Evolutionary conservation across 2,797 vertebrate genomes (phyloP).

Genomic region (Myoxocephalus aenaeus): DNA sequence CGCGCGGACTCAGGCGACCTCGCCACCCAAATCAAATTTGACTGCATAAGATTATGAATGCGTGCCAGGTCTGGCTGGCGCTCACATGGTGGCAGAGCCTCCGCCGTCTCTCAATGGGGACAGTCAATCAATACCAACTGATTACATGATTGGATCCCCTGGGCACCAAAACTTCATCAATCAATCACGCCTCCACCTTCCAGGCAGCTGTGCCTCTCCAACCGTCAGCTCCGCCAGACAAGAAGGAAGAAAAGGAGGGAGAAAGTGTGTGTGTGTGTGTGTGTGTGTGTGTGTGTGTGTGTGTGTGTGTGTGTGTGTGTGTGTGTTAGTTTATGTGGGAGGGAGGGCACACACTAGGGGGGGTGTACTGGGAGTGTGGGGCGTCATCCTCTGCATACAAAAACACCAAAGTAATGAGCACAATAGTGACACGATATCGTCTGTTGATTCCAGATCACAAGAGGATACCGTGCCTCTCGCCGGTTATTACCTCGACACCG

Average conservation of each 20-base stretch:
- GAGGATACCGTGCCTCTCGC: slow-evolving; percentile 25
- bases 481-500: slow-evolving; percentile 27
- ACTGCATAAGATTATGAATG: slow-evolving; percentile 61
- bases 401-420: slow-evolving; percentile 30
- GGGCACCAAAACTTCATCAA: slow-evolving; percentile 77
- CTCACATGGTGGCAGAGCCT: slow-evolving; percentile 43
- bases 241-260: slow-evolving; percentile 32
- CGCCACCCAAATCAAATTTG: slow-evolving; percentile 60
- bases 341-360: neutral
- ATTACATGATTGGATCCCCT: slow-evolving; percentile 83
- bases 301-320: slow-evolving; percentile 9
- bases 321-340: slow-evolving; percentile 13
- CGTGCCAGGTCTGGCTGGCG: slow-evolving; percentile 53
- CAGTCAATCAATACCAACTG: slow-evolving; percentile 81
- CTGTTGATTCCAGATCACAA: slow-evolving; percentile 34
- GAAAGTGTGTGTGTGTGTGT: neutral
- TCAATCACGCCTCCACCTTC: slow-evolving; percentile 77
- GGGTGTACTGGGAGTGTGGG: slow-evolving; percentile 3
- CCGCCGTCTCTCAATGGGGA: slow-evolving; percentile 73
- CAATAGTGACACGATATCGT: slow-evolving; percentile 12
- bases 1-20: slow-evolving; percentile 38
- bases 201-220: slow-evolving; percentile 69
- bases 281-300: neutral
- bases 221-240: slow-evolving; percentile 44
- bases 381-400: slow-evolving; percentile 18